These are phyloP conservation scores for Meloidogyne exigua DNA, from an alignment of 1,140 invertebrate species.

Conservation along the genomic window DNA sequence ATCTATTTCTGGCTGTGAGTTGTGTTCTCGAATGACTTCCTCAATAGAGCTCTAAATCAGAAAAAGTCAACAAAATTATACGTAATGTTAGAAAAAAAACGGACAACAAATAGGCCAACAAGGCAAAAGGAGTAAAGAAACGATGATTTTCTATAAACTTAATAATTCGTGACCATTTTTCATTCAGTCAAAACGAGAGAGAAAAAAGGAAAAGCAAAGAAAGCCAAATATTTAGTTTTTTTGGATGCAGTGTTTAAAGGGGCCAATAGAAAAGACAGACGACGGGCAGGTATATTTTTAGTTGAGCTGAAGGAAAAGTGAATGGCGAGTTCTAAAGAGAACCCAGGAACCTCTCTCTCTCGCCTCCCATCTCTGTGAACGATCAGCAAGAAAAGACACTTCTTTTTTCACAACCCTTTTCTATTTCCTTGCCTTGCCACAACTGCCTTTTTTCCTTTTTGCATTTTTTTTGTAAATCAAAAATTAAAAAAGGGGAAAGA, in stretches of 20 bases:
- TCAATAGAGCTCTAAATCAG: slow-evolving; percentile 10
- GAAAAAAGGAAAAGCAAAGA: slow-evolving; percentile 18
- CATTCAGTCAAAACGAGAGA: slow-evolving; percentile 5
- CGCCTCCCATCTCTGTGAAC: slow-evolving; percentile 4
- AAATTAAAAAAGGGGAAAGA: not conserved
- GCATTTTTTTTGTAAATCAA: not conserved
- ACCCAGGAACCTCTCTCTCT: not conserved
- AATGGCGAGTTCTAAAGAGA: not conserved
- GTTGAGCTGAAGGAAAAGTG: not conserved
- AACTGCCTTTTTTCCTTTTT: slow-evolving; percentile 12
- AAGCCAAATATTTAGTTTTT: slow-evolving; percentile 5
- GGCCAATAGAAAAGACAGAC: not conserved
- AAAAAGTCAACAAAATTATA: not conserved
- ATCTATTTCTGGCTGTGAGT: slow-evolving; percentile 15
- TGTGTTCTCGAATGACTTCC: slow-evolving; percentile 12
- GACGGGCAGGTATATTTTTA: not conserved
- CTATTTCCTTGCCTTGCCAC: slow-evolving; percentile 20
- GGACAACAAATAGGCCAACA: not conserved
- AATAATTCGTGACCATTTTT: slow-evolving; percentile 5
- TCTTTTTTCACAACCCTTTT: slow-evolving; percentile 7
- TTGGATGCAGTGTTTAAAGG: not conserved
- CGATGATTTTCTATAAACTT: not conserved
- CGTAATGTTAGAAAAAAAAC: not conserved
- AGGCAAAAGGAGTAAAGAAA: not conserved
- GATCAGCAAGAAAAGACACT: slow-evolving; percentile 3